Evolutionary conservation across 2,797 vertebrate species (phyloP).

Genomic region (Muscicapa comitata): DNA sequence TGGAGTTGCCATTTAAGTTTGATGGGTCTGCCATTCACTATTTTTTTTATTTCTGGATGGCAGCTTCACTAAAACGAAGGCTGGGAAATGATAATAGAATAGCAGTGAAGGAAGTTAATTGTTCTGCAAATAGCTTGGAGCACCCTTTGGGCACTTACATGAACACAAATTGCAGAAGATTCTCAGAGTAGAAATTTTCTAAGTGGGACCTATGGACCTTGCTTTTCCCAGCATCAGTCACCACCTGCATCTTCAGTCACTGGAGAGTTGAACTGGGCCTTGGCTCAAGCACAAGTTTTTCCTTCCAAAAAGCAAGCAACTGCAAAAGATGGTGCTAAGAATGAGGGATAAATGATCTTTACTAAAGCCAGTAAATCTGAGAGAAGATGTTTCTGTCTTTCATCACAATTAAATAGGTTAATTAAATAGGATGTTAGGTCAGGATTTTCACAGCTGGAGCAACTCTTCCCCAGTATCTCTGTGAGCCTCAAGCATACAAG

Average conservation of each 20-base stretch:
- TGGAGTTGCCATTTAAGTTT: constrained; percentile 22
- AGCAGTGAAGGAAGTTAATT: background rate
- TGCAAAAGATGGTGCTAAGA: background rate
- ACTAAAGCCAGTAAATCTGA: background rate
- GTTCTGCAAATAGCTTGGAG: background rate
- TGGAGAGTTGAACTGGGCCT: background rate
- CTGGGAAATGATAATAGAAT: background rate
- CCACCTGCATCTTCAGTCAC: background rate
- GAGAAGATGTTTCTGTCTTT: background rate
- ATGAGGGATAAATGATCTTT: background rate
- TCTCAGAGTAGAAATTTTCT: background rate
- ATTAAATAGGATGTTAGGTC: background rate
- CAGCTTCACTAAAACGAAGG: background rate
- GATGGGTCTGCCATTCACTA: constrained; percentile 8
- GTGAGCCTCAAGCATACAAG: background rate
- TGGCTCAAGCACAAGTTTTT: background rate
- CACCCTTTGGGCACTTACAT: background rate
- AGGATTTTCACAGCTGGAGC: background rate
- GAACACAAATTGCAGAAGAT: background rate
- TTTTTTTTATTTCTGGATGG: background rate
- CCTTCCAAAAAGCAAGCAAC: background rate
- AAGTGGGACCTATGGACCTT: background rate
- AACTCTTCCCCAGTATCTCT: background rate
- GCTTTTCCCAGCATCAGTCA: background rate
- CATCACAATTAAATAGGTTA: background rate